Conservation (phyloP, 1,140 invertebrate genomes). For the Coboldia fuscipes region DNA sequence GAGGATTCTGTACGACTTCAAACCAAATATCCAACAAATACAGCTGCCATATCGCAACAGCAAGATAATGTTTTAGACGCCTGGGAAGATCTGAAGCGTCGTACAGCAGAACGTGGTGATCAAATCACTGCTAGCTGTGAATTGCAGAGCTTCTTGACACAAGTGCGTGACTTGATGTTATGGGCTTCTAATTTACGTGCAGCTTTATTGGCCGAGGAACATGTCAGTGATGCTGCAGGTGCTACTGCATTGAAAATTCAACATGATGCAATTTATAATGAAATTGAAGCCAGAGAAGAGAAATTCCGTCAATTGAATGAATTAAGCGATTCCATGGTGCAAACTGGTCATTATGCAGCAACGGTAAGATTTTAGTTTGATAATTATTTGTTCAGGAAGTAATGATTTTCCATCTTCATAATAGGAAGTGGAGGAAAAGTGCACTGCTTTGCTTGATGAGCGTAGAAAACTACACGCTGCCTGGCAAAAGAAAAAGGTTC, state of each 20-base stretch:
- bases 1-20: conserved; percentile 80
- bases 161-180: conserved; percentile 68
- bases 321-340: conserved; percentile 63
- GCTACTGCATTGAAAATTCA: conserved; percentile 74
- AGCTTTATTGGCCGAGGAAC: conserved; percentile 62
- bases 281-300: conserved; percentile 85
- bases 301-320: conserved; percentile 61
- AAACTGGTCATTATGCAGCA: conserved; percentile 64
- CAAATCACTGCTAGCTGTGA: conserved; percentile 72
- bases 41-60: conserved; percentile 66
- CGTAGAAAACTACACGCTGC: conserved; percentile 49
- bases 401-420: conserved; percentile 14
- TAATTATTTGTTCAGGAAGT: conserved; percentile 1
- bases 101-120: conserved; percentile 53
- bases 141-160: conserved; percentile 64
- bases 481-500: conserved; percentile 77
- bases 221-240: conserved; percentile 63
- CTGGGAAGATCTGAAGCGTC: conserved; percentile 71
- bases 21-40: conserved; percentile 81
- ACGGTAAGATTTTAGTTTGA: no score
- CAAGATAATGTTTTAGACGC: conserved; percentile 63
- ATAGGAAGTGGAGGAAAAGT: conserved; percentile 68
- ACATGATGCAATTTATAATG: conserved; percentile 78
- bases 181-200: conserved; percentile 66
- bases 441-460: conserved; percentile 53